Evolutionary conservation across 2,113 vertebrate species (phyloP).

Genomic region (Chaenogobius annularis): DNA sequence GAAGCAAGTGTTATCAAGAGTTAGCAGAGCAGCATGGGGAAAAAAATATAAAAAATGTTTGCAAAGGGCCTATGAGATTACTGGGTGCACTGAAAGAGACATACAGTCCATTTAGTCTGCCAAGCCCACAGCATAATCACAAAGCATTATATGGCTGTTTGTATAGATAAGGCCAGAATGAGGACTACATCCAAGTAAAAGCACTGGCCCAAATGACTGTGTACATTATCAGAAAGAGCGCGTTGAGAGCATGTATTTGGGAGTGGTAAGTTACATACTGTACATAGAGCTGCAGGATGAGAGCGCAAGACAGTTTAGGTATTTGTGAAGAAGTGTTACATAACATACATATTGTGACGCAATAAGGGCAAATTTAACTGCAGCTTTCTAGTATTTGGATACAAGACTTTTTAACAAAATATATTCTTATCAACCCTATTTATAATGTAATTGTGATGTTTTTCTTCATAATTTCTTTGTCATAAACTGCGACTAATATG

Average conservation of each 20-base stretch:
- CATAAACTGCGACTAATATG: no score
- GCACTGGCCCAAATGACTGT: background rate
- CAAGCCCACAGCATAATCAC: constrained; percentile 34
- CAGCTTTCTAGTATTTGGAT: no score
- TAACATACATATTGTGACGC: background rate
- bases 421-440: no score
- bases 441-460: no score
- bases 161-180: constrained; percentile 36
- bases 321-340: background rate
- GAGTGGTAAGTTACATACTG: background rate
- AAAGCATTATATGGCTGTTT: constrained; percentile 31
- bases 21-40: constrained; percentile 1
- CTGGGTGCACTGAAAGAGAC: constrained; percentile 19
- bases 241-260: background rate
- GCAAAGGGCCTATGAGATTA: constrained; percentile 26
- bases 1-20: constrained; percentile 36
- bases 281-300: background rate
- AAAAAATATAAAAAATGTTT: background rate
- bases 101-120: constrained; percentile 18
- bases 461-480: no score
- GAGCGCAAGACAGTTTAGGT: background rate
- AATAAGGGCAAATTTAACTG: background rate
- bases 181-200: background rate
- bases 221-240: constrained; percentile 17
- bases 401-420: no score